phyloP scores from a whole-genome alignment of 2,888 invertebrate genomes.

The Volucella inanis region DNA sequence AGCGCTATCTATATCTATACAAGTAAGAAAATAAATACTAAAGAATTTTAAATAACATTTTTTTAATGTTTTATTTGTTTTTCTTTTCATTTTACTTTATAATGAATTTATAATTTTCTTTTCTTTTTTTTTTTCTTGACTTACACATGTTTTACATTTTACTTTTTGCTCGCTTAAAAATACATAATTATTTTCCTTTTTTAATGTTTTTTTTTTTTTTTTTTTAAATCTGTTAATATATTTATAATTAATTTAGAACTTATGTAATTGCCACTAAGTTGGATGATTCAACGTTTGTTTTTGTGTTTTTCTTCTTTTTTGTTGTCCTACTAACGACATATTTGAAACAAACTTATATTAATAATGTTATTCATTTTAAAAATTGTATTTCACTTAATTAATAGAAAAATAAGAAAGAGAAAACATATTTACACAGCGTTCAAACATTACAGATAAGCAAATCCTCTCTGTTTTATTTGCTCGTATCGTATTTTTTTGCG shows the following conservation, averaged over 20 bases:
- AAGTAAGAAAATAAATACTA: background rate
- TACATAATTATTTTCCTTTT: conserved; percentile 29
- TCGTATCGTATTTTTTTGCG: conserved; percentile 9
- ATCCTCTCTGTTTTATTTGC: conserved; percentile 10
- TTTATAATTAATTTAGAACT: conserved; percentile 73
- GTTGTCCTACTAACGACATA: conserved; percentile 60
- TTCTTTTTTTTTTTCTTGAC: conserved; percentile 55
- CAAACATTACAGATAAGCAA: conserved; percentile 39
- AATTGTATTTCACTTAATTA: conserved; percentile 29
- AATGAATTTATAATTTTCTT: conserved; percentile 60
- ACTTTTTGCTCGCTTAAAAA: conserved; percentile 52
- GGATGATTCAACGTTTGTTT: conserved; percentile 52
- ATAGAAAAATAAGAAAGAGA: conserved; percentile 33
- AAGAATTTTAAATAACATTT: conserved; percentile 42
- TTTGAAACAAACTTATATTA: conserved; percentile 53
- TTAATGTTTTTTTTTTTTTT: conserved; percentile 11
- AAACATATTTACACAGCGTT: conserved; percentile 64
- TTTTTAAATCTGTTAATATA: conserved; percentile 59
- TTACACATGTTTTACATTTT: conserved; percentile 73
- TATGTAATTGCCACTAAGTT: conserved; percentile 72
- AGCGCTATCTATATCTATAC: too few species aligned
- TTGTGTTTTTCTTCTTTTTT: conserved; percentile 36
- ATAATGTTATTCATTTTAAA: conserved; percentile 27
- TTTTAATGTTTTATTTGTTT: conserved; percentile 56
- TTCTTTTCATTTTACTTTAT: conserved; percentile 26